These are phyloP conservation scores for Tortricodes alternella DNA, from an alignment of 2,888 invertebrate species.

Conservation along the genomic window DNA sequence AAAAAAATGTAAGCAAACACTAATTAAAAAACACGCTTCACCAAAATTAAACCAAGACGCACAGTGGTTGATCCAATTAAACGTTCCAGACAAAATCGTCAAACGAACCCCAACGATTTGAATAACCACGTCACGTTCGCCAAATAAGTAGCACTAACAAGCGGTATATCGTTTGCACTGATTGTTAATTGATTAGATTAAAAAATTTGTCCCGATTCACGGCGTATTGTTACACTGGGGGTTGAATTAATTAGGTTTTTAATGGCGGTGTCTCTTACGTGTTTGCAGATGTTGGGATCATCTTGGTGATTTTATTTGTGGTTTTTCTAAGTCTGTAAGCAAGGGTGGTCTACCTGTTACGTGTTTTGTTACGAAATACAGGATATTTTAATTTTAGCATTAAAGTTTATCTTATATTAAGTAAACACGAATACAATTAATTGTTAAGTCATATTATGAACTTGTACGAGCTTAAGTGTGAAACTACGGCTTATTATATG, in stretches of 20 bases:
- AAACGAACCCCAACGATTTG: slow-evolving; percentile 72
- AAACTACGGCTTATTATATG: slow-evolving; percentile 4
- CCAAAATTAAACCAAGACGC: slow-evolving; percentile 39
- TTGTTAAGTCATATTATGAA: neutral
- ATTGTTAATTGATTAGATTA: slow-evolving; percentile 84
- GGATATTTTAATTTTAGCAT: neutral
- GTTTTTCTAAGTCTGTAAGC: neutral
- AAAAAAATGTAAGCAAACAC: neutral
- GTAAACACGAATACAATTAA: neutral
- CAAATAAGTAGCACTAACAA: slow-evolving; percentile 81
- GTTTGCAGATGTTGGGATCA: slow-evolving; percentile 55
- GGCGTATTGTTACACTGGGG: slow-evolving; percentile 71
- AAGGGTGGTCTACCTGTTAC: neutral
- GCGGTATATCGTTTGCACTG: slow-evolving; percentile 81
- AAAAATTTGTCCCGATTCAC: slow-evolving; percentile 76
- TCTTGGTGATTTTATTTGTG: slow-evolving; percentile 38
- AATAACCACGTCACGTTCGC: slow-evolving; percentile 77
- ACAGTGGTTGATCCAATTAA: slow-evolving; percentile 67
- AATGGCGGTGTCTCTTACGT: slow-evolving; percentile 75
- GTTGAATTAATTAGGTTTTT: slow-evolving; percentile 70
- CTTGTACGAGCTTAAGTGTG: neutral
- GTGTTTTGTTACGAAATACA: neutral
- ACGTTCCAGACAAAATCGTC: slow-evolving; percentile 66
- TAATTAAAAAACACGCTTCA: slow-evolving; percentile 15
- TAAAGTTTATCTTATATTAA: neutral